Evolutionary conservation across 2,113 vertebrate species (phyloP), one percentile per base, ranked within the genome.

Genomic region (Leiothrix lutea): DNA sequence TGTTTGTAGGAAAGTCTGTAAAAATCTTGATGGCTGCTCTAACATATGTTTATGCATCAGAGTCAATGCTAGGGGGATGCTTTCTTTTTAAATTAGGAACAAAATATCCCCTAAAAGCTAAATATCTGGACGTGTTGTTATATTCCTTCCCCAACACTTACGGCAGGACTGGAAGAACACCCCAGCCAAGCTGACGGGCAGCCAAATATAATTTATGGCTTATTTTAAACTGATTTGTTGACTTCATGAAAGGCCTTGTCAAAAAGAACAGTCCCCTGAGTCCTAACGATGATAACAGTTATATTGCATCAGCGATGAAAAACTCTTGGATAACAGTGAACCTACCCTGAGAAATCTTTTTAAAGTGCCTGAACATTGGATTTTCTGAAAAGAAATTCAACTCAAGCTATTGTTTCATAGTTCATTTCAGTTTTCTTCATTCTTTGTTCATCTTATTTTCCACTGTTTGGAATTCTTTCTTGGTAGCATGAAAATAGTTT

Each of bases 201-300:
- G 95, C 90, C 90, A 95, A 95, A 95, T 91, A 65, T 33, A 85
- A 92, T 86, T 91, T 92, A 97, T 92, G 87, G 40, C 47, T 93
- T 95, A 60, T 82, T 94, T 95, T 82, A 88, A 95, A 94, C 54
- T 23, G 79, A 90, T 86, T 66, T 96, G 93, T 83, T 96, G 88
- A 95, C 90, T 94, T 95, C 93, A 51, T 83, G 93, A 96, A 96
- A 97, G 94, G 90, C 35, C 54, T 35, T 90, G 74, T 97, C 93
- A 96, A 91, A 95, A 90, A 95, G 79, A 92, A 67, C 50, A 69
- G 78, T 92, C 93, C 85, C 90, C 51, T 7, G 92, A 82, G 94
- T 77, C 85, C 56, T 51, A 93, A 80, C 7, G 0, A 90, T 56
- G 90, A 95, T 94, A 97, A 92, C 48, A 89, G 88, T 73, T 75